phyloP scores from a whole-genome alignment of 2,113 vertebrate species.

The Indri indri region DNA sequence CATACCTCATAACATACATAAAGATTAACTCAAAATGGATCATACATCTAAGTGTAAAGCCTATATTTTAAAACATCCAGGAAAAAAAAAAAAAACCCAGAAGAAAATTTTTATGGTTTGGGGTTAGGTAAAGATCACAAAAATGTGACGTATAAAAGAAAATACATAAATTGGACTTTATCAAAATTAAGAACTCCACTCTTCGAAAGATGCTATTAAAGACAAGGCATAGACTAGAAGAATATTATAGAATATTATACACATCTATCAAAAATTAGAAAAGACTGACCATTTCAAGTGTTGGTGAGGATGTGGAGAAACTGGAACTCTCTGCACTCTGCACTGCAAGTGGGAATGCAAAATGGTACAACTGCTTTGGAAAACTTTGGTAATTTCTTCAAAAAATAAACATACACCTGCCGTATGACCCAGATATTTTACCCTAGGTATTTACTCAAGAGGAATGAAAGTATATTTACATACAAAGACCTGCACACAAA shows the following conservation, averaged over 20 bases:
- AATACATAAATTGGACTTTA: not conserved
- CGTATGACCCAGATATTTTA: not conserved
- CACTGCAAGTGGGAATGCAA: not conserved
- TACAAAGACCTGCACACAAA: not conserved
- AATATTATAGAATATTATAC: not conserved
- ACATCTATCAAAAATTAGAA: not conserved
- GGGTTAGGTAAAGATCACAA: not conserved
- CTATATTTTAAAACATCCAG: not conserved
- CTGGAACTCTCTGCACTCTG: not conserved
- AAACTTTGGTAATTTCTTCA: not conserved
- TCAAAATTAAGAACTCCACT: not conserved
- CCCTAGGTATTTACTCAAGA: not conserved
- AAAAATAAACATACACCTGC: not conserved
- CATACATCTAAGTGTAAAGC: not conserved
- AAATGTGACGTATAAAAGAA: not conserved
- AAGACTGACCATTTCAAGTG: not conserved
- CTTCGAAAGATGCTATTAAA: not conserved
- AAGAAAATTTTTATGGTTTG: not conserved
- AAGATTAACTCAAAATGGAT: not conserved
- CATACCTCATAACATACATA: not conserved
- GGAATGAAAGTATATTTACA: not conserved
- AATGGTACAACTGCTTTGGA: not conserved
- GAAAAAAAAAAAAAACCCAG: not conserved
- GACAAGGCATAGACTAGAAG: not conserved
- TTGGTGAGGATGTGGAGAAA: not conserved